A percentile compares a stretch with the other conserved stretches of the same genome.
phyloP scores from a whole-genome alignment of 1,140 invertebrate genomes.

The Bacillus rossius region DNA sequence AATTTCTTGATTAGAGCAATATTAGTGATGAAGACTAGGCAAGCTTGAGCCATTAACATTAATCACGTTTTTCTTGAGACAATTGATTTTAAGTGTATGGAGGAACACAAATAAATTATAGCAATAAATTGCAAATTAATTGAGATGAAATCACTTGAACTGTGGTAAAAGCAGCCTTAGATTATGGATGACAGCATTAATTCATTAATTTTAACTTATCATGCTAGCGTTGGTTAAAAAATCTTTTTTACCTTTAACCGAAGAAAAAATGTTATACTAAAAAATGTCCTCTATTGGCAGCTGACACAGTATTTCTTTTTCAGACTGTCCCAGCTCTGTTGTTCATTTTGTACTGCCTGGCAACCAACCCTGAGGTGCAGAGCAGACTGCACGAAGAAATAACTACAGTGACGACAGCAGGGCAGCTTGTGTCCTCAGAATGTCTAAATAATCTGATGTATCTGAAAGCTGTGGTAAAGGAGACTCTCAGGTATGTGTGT shows the following conservation, averaged over 20 bases:
- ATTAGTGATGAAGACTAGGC: too few species aligned
- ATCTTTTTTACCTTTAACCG: background rate
- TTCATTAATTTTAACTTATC: background rate
- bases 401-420: conserved; percentile 21
- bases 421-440: conserved; percentile 34
- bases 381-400: conserved; percentile 45
- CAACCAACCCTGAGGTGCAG: conserved; percentile 42
- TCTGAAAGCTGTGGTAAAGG: conserved; percentile 53
- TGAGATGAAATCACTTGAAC: background rate
- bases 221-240: background rate
- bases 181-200: background rate
- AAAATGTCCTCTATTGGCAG: background rate
- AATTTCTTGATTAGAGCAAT: too few species aligned
- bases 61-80: too few species aligned
- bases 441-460: conserved; percentile 41
- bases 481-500: conserved; percentile 46
- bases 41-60: too few species aligned
- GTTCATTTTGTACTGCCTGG: conserved; percentile 43
- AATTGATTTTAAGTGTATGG: too few species aligned
- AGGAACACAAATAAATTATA: too few species aligned
- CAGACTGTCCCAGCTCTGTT: conserved; percentile 44
- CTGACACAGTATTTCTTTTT: conserved; percentile 1
- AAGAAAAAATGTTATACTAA: background rate
- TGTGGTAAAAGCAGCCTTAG: background rate
- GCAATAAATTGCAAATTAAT: too few species aligned